Evolutionary conservation across 1,140 invertebrate species (phyloP), one percentile per base, ranked within the genome.

Genomic region (Aphelenchoides besseyi): DNA sequence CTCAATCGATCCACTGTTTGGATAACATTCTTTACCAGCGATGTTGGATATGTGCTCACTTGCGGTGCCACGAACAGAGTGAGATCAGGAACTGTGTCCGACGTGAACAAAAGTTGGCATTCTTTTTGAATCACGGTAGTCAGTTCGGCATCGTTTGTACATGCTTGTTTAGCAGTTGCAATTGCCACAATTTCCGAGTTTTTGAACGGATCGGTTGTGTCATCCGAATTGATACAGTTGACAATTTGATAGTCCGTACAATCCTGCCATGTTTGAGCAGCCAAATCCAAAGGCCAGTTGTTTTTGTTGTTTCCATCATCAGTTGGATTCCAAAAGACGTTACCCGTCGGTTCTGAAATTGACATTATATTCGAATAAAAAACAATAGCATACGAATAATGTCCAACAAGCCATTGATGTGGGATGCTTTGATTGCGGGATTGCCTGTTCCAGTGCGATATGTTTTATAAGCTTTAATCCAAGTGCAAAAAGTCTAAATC

Each of bases 221-320:
- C 55, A 8, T 5, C 32, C 5, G 5, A 8, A 8, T 59, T 23
- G 18, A 18, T 23, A 23, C 55, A 59, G 55, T 59, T 8, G 55
- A 59, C 5, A 23, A 59, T 59, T 33, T 59, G 5, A 18, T 59
- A 59, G 18, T 59, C 55, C 26, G 55, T 59, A 23, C 32, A 59
- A 23, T 59, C 55, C 23, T 59, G 55, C 5, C 23, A 59, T 8
- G 55, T 33, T 8, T 5, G 5, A 8, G 55, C 55, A 41, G n/a
- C 37, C 5, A 41, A n/a, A 41, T 41, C 37, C n/a, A 8, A n/a
- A 41, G 5, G 5, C 37, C 5, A 41, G n/a, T n/a, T n/a, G n/a
- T n/a, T n/a, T n/a, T n/a, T n/a, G n/a, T n/a, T n/a, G 37, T 5
- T 41, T 41, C 37, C 37, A 41, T 41, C 37, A 41, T 41, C 37